Evolutionary conservation across 2,113 vertebrate species (phyloP), one percentile per base, ranked within the genome.

Genomic region (Porphyrio hochstetteri): DNA sequence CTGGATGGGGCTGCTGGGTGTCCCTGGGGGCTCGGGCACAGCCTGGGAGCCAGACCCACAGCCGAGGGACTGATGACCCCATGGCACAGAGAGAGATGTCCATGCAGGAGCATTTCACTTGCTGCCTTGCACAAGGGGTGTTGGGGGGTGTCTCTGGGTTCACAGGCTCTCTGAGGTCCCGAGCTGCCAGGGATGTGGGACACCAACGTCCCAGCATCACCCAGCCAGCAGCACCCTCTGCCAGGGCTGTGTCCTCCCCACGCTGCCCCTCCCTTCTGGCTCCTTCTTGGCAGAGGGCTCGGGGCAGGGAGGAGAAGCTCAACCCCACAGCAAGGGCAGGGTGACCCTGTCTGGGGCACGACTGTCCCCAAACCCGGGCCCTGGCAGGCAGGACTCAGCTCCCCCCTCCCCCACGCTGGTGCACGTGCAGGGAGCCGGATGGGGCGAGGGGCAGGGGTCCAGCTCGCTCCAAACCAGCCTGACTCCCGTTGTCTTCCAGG

Each of bases 21-120:
- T 78, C 50, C 11, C 44, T 0, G 1, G 1, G 19, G 46, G 6
- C 46, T 33, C 2, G 5, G 44, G n/a, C 17, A 29, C 65, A 60
- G 13, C n/a, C 56, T 29, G 31, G 36, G 35, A 68, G 16, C 60
- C 1, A 1, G 35, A 77, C 18, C 14, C 4, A 21, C 0, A 17
- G 29, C 36, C 82, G 79, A 46, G 15, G 65, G 61, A 31, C 23
- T 8, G 40, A 19, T 0, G 3, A 44, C 28, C 25, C 59, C 31
- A 2, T 0, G 0, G 55, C 16, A 16, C 12, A 0, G 5, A 16
- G 12, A 0, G 5, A 72, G 46, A 4, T 0, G 1, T 28, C 48
- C 1, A 0, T 3, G 20, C 6, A 9, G 78, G 50, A 90, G 33
- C 53, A 76, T 59, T 79, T 91, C 13, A 11, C 57, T 53, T 42